Conservation (phyloP, 2,797 vertebrate species). For the Sebastes taczanowskii region DNA sequence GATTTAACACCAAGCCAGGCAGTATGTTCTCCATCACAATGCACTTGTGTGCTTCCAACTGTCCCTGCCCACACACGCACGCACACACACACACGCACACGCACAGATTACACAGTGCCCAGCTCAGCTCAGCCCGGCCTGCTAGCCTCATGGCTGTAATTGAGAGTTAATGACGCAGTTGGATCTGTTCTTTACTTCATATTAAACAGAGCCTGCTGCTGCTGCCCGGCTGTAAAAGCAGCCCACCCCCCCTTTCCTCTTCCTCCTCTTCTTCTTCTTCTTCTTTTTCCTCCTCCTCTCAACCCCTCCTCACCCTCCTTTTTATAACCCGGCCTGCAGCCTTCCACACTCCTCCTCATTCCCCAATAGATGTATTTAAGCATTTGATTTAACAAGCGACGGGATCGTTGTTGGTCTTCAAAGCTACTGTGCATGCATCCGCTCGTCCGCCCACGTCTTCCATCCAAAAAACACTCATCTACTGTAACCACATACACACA, state of each 20-base stretch:
- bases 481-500: conserved; percentile 3
- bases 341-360: conserved; percentile 62
- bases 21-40: conserved; percentile 60
- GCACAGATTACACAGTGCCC: conserved; percentile 30
- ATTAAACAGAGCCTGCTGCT: conserved; percentile 77
- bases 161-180: conserved; percentile 79
- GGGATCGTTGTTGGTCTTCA: conserved; percentile 69
- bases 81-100: conserved; percentile 31
- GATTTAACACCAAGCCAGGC: conserved; percentile 59
- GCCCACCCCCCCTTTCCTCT: conserved; percentile 48
- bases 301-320: conserved; percentile 53
- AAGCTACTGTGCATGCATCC: conserved; percentile 65
- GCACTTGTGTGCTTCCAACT: conserved; percentile 37
- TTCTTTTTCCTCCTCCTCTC: conserved; percentile 5
- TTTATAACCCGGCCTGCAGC: conserved; percentile 48
- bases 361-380: conserved; percentile 87
- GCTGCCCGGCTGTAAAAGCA: conserved; percentile 77
- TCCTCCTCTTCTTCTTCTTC: conserved; percentile 14
- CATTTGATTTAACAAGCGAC: conserved; percentile 87
- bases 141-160: conserved; percentile 76
- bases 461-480: conserved; percentile 43
- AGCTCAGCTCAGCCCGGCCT: conserved; percentile 56
- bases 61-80: background rate
- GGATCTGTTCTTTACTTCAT: conserved; percentile 78
- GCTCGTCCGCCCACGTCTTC: conserved; percentile 59